These are phyloP conservation scores for Tolmerus cingulatus DNA, from an alignment of 2,888 invertebrate genomes.

Conservation along the genomic window DNA sequence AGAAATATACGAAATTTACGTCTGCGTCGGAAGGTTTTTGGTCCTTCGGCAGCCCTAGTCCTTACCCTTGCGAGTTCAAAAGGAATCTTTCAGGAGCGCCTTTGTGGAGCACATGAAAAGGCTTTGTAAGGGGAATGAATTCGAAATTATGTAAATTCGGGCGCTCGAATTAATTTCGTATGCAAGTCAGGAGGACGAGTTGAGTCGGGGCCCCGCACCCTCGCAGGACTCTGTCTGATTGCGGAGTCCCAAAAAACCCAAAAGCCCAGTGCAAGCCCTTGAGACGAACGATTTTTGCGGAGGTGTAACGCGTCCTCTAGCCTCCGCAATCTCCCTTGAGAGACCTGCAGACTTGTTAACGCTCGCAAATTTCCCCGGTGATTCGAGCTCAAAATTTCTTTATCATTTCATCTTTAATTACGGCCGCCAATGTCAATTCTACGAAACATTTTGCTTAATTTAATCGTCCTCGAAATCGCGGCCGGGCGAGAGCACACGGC, in stretches of 20 bases:
- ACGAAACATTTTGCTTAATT: conserved; percentile 21
- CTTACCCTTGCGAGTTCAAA: not conserved
- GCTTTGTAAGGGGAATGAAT: conserved; percentile 22
- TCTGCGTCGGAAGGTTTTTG: conserved; percentile 11
- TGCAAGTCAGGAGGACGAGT: not conserved
- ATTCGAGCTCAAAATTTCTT: not conserved
- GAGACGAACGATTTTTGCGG: not conserved
- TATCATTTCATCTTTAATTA: conserved; percentile 24
- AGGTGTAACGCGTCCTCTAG: not conserved
- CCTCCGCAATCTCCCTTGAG: not conserved
- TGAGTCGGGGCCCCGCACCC: not conserved
- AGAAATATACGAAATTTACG: not conserved
- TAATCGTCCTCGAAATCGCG: conserved; percentile 8
- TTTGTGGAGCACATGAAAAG: conserved; percentile 21
- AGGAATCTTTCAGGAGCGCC: conserved; percentile 18
- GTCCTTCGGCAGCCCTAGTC: not conserved
- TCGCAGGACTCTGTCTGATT: not conserved
- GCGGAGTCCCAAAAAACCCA: not conserved
- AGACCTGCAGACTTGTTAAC: not conserved
- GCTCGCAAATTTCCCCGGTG: not conserved
- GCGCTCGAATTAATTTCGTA: conserved; percentile 28
- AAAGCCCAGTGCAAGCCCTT: not conserved
- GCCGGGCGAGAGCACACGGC: not conserved
- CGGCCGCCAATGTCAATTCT: conserved; percentile 10
- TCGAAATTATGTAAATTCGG: conserved; percentile 24